Evolutionary conservation across 2,888 invertebrate species (phyloP), one percentile per base, ranked within the genome.

Genomic region (Odontothrips loti): DNA sequence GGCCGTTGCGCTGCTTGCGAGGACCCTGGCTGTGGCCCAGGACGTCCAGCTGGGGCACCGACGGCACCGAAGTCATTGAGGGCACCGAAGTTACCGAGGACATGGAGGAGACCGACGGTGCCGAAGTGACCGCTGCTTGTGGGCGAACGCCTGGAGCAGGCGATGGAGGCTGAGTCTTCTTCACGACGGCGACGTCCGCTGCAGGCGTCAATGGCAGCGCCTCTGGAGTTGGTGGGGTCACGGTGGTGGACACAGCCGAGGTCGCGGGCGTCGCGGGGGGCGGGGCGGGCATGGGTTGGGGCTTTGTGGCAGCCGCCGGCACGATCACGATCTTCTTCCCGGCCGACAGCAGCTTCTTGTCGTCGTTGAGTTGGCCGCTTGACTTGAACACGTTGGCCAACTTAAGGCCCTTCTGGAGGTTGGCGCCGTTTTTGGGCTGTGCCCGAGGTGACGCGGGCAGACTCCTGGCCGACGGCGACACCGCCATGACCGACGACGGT

Each of bases 241-340:
- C 34, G 3, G 34, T 43, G 3, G 34, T 43, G 3, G 34, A 4
- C 34, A 43, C 34, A 6, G 34, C 6, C 34, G 3, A 2, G 34
- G 34, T 4, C 34, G 6, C 34, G 34, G 6, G 34, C 34, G 34
- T 43, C 34, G 34, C 2, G 34, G 34, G 34, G 34, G 34, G 34
- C 34, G 34, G 34, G 34, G 34, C 34, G 34, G 34, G 34, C 34
- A 6, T 43, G 3, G 34, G 34, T 6, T 43, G 34, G 34, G 34
- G 2, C 34, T 43, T 43, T 2, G 58, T 1, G 58, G 58, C 6
- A 27, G 68, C 27, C 23, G 68, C 68, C 68, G 68, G 68, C 11
- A 27, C 23, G 68, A 75, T 75, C 68, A 75, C 68, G 23, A 75
- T 75, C 68, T 75, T 75, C 68, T 75, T 75, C 8, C 68, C 68